Evolutionary conservation across 2,888 invertebrate genomes (phyloP).

Genomic region (Pterostichus niger): DNA sequence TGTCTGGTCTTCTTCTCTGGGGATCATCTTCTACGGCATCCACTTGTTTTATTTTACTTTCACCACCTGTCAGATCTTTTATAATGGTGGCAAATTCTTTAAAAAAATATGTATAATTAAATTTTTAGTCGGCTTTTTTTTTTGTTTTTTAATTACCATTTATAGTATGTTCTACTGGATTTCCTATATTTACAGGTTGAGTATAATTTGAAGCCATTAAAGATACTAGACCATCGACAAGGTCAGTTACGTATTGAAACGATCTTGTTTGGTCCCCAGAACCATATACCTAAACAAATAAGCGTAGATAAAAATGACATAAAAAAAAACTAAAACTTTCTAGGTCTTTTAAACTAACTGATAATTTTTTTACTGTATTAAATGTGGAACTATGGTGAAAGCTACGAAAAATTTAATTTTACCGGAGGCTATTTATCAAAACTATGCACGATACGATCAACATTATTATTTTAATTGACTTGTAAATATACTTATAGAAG

Average conservation of each 20-base stretch:
- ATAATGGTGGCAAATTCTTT: slow-evolving; percentile 94
- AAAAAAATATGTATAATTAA: not conserved
- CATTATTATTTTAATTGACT: too few relatives aligned
- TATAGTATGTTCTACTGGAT: slow-evolving; percentile 98
- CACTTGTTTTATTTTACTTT: slow-evolving; percentile 89
- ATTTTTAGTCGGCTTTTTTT: not conserved
- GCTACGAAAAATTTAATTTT: too few relatives aligned
- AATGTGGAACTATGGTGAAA: not conserved
- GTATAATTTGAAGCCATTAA: slow-evolving; percentile 97
- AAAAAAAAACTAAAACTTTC: slow-evolving; percentile 36
- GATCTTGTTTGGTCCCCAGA: slow-evolving; percentile 95
- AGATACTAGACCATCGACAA: slow-evolving; percentile 95
- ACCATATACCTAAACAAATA: slow-evolving; percentile 84
- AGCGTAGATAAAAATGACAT: slow-evolving; percentile 59
- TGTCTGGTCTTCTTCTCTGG: slow-evolving; percentile 95
- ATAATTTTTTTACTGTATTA: slow-evolving; percentile 7
- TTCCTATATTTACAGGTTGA: slow-evolving; percentile 96
- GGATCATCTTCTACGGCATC: slow-evolving; percentile 98
- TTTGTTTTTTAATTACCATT: slow-evolving; percentile 80
- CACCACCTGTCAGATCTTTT: slow-evolving; percentile 90
- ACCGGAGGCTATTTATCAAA: too few relatives aligned
- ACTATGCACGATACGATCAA: too few relatives aligned
- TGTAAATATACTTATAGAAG: too few relatives aligned
- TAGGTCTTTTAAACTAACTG: too few relatives aligned
- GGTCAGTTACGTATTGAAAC: slow-evolving; percentile 98